Evolutionary conservation across 23 tunicate genomes (phyloP).

Genomic region (Ciona savignyi): DNA sequence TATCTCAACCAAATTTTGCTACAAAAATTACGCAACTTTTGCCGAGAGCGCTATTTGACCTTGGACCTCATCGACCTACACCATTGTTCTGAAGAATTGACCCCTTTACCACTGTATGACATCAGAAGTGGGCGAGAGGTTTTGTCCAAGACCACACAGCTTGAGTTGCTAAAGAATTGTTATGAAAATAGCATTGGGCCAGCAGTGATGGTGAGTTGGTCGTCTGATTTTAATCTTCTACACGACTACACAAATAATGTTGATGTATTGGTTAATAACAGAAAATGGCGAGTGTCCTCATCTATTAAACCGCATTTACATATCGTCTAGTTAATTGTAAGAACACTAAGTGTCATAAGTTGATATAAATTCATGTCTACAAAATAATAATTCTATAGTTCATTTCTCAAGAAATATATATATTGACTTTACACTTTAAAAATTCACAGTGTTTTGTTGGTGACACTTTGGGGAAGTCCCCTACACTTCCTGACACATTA

Average conservation of each 20-base stretch:
- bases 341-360: neutral
- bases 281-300: too few relatives aligned
- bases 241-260: too few relatives aligned
- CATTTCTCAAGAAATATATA: too few relatives aligned
- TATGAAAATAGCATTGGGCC: slow-evolving; percentile 21
- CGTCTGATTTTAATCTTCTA: too few relatives aligned
- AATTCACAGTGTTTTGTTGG: slow-evolving; percentile 29
- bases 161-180: slow-evolving; percentile 2
- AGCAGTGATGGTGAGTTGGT: slow-evolving; percentile 21
- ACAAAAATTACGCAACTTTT: slow-evolving; percentile 19
- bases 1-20: slow-evolving; percentile 1
- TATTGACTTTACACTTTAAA: too few relatives aligned
- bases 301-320: too few relatives aligned
- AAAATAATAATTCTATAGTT: too few relatives aligned
- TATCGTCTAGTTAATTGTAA: too few relatives aligned
- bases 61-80: slow-evolving; percentile 26
- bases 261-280: too few relatives aligned
- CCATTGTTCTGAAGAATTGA: slow-evolving; percentile 6
- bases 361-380: too few relatives aligned
- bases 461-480: neutral
- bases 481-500: slow-evolving; percentile 1
- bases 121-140: neutral
- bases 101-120: neutral
- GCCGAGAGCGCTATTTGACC: slow-evolving; percentile 22
- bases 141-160: neutral